A percentile compares a stretch with the other conserved stretches of the same genome.
phyloP scores from a whole-genome alignment of 2,888 invertebrate species.

The Frankliniella intonsa region DNA sequence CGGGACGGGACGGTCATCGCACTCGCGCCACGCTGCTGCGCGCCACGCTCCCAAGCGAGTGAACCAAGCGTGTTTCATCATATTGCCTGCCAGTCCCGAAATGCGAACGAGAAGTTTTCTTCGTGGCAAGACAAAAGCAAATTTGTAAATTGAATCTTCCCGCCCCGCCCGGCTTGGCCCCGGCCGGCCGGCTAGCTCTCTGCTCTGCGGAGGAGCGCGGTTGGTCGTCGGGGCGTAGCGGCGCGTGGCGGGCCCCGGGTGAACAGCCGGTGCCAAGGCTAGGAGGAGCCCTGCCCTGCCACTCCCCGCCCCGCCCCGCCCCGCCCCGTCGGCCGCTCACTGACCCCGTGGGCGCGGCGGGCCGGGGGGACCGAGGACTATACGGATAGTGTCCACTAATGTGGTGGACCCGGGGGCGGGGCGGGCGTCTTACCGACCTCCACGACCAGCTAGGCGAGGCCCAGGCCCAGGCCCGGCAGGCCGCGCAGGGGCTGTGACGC shows the following conservation, averaged over 20 bases:
- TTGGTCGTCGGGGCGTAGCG: background rate
- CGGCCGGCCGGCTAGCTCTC: no score
- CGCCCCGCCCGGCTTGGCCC: no score
- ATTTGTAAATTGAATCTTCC: no score
- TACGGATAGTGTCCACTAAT: background rate
- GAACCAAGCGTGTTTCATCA: background rate
- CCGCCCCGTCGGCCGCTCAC: background rate
- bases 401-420: background rate
- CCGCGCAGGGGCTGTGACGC: no score
- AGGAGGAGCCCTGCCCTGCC: background rate
- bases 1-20: background rate
- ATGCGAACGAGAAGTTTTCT: no score
- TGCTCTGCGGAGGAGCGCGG: background rate
- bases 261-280: conserved; percentile 18
- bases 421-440: no score
- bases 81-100: background rate
- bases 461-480: no score
- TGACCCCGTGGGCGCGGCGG: background rate
- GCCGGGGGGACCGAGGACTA: background rate
- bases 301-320: background rate
- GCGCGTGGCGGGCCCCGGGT: background rate
- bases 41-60: background rate
- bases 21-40: background rate
- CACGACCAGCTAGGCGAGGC: no score
- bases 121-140: no score